Base-by-base conservation (phyloP, 2,113 vertebrate genomes). In the Hippocampus comes region DNA sequence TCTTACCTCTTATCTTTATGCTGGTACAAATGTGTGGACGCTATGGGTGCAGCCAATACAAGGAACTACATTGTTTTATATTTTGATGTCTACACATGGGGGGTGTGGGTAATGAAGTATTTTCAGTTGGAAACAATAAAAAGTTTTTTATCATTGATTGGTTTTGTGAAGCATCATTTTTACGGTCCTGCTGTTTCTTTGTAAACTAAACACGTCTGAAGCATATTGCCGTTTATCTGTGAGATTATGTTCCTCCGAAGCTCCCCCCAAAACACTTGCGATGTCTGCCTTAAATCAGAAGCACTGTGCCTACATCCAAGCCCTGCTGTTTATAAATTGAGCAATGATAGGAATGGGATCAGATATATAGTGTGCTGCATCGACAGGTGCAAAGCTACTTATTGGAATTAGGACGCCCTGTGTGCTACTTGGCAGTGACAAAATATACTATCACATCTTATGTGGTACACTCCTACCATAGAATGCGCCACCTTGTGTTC, bases 401-500 rank as follows among this genome's bases (percentile, higher is more conserved):
- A 2, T 4, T 48, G 6, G 4, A 38, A 73, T 25, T 5, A 8
- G 4, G 17, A 53, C 15, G 11, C 8, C 15, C 27, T 38, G 2
- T 61, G 60, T 57, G 12, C 56, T 59, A 27, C n/a, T 59, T 56
- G 53, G 21, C 9, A 56, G 21, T 14, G 56, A 14, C 23, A 59
- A 25, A 25, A 59, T 25, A 12, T 59, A 59, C 56, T 3, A 27
- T 5, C 21, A n/a, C 20, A 9, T n/a, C 9, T 56, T 23, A 11
- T 4, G 23, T 23, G 11, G 53, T 11, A n/a, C n/a, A 23, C 21
- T 56, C 23, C 10, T 23, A 9, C n/a, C 4, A 6, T 8, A 9
- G 73, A 5, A 71, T 27, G 63, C 73, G 78, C 86, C 88, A 86
- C 68, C 91, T 90, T 73, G 81, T 80, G 90, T 69, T 66, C 10